Percentiles rank a stretch among this genome's conserved stretches.
Conservation (phyloP, 2,797 vertebrate genomes). For the Otolemur crassicaudatus region DNA sequence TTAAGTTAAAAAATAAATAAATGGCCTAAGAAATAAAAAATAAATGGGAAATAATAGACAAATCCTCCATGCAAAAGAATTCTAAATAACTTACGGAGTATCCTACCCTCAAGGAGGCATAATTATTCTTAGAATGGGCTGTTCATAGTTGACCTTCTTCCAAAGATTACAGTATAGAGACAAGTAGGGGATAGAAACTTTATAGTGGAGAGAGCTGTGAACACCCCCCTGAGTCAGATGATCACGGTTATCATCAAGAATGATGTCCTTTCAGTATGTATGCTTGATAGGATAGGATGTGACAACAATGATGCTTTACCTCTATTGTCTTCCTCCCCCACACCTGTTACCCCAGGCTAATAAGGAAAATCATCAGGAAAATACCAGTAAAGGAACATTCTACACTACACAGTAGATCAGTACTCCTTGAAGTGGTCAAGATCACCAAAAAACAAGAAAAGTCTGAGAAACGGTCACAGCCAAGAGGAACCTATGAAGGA, state of each 20-base stretch:
- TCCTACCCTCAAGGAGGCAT: not conserved
- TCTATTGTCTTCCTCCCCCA: not conserved
- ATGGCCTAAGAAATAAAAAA: not conserved
- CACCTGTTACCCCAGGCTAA: not conserved
- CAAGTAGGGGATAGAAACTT: not conserved
- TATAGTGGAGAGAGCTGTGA: not conserved
- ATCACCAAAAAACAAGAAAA: not conserved
- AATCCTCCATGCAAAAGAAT: not conserved
- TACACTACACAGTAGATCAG: not conserved
- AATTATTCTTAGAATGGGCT: slow-evolving; percentile 1
- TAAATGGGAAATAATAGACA: not conserved
- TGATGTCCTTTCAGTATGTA: not conserved
- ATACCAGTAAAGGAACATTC: not conserved
- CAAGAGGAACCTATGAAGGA: not conserved
- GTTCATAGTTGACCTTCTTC: not conserved
- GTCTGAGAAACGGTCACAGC: not conserved
- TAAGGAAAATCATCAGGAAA: not conserved
- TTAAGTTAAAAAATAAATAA: not conserved
- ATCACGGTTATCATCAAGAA: not conserved
- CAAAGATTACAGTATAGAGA: not conserved
- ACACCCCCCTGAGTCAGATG: not conserved
- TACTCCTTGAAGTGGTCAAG: not conserved
- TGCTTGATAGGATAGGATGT: not conserved
- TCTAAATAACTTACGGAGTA: not conserved
- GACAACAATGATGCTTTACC: not conserved